Conservation (phyloP, 2,797 vertebrate genomes). For the Pangasius djambal region DNA sequence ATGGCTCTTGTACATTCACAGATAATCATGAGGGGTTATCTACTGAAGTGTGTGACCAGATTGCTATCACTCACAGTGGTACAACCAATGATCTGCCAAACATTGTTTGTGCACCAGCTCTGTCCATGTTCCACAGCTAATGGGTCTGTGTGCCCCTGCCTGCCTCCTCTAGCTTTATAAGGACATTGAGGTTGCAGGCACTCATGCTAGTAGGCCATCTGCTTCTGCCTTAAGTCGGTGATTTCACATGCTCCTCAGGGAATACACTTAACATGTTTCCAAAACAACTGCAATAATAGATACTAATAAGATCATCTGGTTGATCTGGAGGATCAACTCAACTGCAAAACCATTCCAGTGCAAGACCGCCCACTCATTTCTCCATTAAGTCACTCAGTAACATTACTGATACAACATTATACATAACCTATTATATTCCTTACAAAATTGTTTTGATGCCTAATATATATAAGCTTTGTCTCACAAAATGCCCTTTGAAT, state of each 20-base stretch:
- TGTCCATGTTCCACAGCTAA: slow-evolving; percentile 29
- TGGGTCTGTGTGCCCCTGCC: neutral
- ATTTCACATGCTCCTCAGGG: slow-evolving; percentile 25
- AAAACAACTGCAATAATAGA: slow-evolving; percentile 33
- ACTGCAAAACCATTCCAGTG: slow-evolving; percentile 14
- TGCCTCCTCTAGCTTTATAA: slow-evolving; percentile 35
- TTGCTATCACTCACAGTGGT: neutral
- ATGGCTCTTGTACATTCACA: neutral
- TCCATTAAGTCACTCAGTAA: neutral
- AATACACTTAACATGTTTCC: slow-evolving; percentile 28
- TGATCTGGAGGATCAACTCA: slow-evolving; percentile 13
- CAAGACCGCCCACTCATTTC: neutral
- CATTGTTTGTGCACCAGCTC: slow-evolving; percentile 2
- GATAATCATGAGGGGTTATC: slow-evolving; percentile 5
- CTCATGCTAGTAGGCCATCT: slow-evolving; percentile 28
- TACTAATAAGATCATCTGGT: slow-evolving; percentile 27
- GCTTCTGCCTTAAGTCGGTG: slow-evolving; percentile 29
- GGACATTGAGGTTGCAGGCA: slow-evolving; percentile 29
- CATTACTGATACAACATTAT: neutral
- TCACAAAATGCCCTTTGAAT: neutral
- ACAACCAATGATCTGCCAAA: neutral
- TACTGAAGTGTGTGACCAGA: slow-evolving; percentile 11
- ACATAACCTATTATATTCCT: neutral
- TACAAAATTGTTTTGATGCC: neutral
- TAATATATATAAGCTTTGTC: neutral